Base-by-base conservation (phyloP, 2,888 invertebrate genomes). In the Thereva nobilitata region DNA sequence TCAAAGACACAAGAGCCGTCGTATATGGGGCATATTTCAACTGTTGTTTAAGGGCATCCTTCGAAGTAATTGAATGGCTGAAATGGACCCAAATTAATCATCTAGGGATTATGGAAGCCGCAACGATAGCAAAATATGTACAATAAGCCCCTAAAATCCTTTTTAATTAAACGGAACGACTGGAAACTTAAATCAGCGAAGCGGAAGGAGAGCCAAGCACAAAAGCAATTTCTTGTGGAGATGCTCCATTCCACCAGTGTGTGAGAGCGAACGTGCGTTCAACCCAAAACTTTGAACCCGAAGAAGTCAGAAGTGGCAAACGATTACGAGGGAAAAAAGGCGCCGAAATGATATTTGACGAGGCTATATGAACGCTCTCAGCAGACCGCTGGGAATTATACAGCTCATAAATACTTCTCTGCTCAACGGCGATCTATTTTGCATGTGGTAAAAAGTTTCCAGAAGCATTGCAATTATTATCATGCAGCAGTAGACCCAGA, bases 11-110 rank as follows among this genome's bases (percentile, higher is more conserved):
- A 59, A 59, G 59, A 38, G 40, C 59, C 59, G 49, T 23, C 23
- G 23, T 23, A 23, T 23, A 23, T 23, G 23, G 23, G 23, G 23
- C 23, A 23, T 23, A 23, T 23, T 23, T 23, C 59, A 59, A 59
- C 47, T 59, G 47, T 41, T 49, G 10, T 59, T 35, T 59, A 45
- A 47, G 4, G 38, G 41, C 37, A 59, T 59, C 40, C 23, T 59
- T 38, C 37, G 49, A 42, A 47, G 49, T 59, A 59, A 59, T 59
- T 59, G 59, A 59, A 59, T 47, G 59, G 59, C 35, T 41, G 56
- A 56, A 56, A 56, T 56, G 56, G 56, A 35, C 56, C 59, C 59
- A 59, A 59, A 59, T 59, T 59, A 59, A 59, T 59, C 59, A 59
- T 59, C 49, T 35, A 59, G 59, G 49, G 45, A 47, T 59, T 59